Evolutionary conservation across 2,113 vertebrate genomes (phyloP).

Genomic region (Stigmatopora argus): DNA sequence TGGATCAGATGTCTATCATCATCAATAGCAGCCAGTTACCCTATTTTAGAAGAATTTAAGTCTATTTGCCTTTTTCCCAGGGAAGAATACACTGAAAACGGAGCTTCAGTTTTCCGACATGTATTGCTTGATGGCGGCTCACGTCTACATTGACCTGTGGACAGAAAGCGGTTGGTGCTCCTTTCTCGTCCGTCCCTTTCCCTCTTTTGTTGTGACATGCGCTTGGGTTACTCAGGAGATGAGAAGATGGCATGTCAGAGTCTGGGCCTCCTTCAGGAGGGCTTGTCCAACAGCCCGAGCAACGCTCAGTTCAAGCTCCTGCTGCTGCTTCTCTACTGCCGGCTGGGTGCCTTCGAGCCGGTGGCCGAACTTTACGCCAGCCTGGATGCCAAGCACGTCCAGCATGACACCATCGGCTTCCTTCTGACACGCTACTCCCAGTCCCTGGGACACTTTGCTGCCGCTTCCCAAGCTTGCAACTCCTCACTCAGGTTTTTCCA

Average conservation of each 20-base stretch:
- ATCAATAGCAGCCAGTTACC: too few relatives aligned
- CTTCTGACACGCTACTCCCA: conserved; percentile 90
- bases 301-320: conserved; percentile 98
- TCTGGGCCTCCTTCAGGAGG: conserved; percentile 84
- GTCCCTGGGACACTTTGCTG: conserved; percentile 88
- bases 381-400: conserved; percentile 94
- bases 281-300: conserved; percentile 82
- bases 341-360: conserved; percentile 89
- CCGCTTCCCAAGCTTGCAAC: conserved; percentile 94
- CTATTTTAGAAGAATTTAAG: too few relatives aligned
- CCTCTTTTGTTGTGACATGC: not conserved
- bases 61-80: conserved; percentile 49
- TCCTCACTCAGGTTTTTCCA: conserved; percentile 99
- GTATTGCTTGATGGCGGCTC: conserved; percentile 93
- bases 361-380: conserved; percentile 94
- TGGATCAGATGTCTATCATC: too few relatives aligned
- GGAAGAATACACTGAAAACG: conserved; percentile 87
- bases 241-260: conserved; percentile 82
- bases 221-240: conserved; percentile 73
- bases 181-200: not conserved
- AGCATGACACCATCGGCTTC: conserved; percentile 97
- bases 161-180: conserved; percentile 76
- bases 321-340: conserved; percentile 91
- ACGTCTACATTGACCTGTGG: conserved; percentile 92
- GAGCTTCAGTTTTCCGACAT: conserved; percentile 95